Conservation (phyloP, 2,888 invertebrate species). For the Heliothis peltigera region DNA sequence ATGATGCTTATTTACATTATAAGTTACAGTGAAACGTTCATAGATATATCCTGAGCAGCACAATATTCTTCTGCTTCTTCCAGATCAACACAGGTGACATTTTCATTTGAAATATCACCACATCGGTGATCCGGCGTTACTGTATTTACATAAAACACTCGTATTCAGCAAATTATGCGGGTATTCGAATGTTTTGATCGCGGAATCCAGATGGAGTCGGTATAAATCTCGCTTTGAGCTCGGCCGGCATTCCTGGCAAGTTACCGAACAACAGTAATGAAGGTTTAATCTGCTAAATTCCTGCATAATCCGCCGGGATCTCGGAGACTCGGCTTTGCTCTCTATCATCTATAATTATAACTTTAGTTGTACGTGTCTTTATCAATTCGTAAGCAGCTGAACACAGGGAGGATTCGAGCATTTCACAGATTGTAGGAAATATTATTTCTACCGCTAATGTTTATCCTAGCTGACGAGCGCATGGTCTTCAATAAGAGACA, state of each 20-base stretch:
- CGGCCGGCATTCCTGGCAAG: slow-evolving; percentile 78
- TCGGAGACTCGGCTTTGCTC: slow-evolving; percentile 69
- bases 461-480: neutral
- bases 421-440: slow-evolving; percentile 9
- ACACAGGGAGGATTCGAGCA: slow-evolving; percentile 4
- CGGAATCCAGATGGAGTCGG: slow-evolving; percentile 70
- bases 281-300: slow-evolving; percentile 82
- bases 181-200: slow-evolving; percentile 75
- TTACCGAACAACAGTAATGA: slow-evolving; percentile 84
- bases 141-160: slow-evolving; percentile 79
- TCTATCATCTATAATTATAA: slow-evolving; percentile 65
- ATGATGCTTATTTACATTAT: slow-evolving; percentile 59
- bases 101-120: slow-evolving; percentile 60
- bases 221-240: slow-evolving; percentile 81
- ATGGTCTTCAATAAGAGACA: neutral
- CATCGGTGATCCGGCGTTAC: slow-evolving; percentile 59
- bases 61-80: slow-evolving; percentile 41
- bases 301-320: slow-evolving; percentile 76
- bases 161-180: slow-evolving; percentile 74
- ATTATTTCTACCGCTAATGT: slow-evolving; percentile 3
- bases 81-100: slow-evolving; percentile 47
- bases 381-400: slow-evolving; percentile 55
- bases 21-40: slow-evolving; percentile 53
- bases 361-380: slow-evolving; percentile 53
- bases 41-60: slow-evolving; percentile 35